Evolutionary conservation across 2,113 vertebrate species (phyloP), one percentile per base, ranked within the genome.

Genomic region (Erpornis zantholeuca): DNA sequence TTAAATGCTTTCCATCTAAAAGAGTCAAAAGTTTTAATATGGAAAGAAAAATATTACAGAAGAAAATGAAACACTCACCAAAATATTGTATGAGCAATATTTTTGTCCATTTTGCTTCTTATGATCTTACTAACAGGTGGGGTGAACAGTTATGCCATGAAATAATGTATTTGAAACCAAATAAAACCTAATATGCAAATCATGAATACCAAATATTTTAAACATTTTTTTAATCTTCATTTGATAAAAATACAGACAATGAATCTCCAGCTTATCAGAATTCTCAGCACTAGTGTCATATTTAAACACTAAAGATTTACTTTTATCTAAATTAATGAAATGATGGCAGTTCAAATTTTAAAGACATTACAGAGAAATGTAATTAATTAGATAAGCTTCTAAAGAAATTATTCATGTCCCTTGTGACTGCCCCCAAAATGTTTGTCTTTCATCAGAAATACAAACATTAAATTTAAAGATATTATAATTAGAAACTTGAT

Each of bases 351-450:
- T 98, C 97, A 98, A 98, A 98, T 98, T 98, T 98, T 98, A 98
- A 98, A 98, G 97, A 98, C 97, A 98, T 98, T 98, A 98, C 98
- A 98, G 97, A 97, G 97, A 97, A 97, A 97, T 98, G 84, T 93
- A 97, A 97, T 98, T 98, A 98, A 99, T 99, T 98, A 98, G 98
- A 98, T 98, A 98, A 97, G 96, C 97, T 98, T 98, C 98, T 98
- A 98, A 98, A 98, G 96, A 98, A 99, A 99, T 99, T 98, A 99
- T 99, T 98, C 98, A 99, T 98, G 96, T 98, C 97, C 96, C 98
- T 98, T 97, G 96, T 97, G 97, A 98, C 98, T 96, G 97, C 89
- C 95, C 97, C 95, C 95, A 97, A 98, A 99, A 98, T 97, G 96
- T 98, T 98, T 98, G 98, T 97, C 98, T 99, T 99, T 98, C 98